phyloP scores from a whole-genome alignment of 1,140 invertebrate species.

The Zaprionus lachaisei region DNA sequence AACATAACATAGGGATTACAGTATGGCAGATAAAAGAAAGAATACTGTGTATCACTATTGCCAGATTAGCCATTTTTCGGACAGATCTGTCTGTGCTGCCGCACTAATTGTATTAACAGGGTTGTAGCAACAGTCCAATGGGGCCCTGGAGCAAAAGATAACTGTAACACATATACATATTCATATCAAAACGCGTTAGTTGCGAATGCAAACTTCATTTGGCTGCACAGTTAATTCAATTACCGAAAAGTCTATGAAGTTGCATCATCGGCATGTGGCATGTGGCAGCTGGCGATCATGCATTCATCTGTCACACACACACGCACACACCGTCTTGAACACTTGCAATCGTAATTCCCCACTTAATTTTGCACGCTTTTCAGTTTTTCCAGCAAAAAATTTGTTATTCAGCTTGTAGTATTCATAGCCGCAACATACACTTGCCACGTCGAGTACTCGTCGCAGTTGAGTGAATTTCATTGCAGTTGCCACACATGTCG shows the following conservation, averaged over 20 bases:
- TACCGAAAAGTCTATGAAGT: constrained; percentile 27
- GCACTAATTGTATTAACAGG: no score
- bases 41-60: no score
- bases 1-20: not conserved
- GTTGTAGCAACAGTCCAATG: no score
- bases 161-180: not conserved
- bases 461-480: constrained; percentile 42
- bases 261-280: constrained; percentile 43
- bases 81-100: no score
- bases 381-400: constrained; percentile 23
- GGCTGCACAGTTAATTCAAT: constrained; percentile 32
- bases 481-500: constrained; percentile 21
- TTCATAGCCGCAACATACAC: constrained; percentile 17
- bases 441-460: constrained; percentile 40
- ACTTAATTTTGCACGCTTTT: constrained; percentile 30
- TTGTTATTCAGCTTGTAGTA: constrained; percentile 18
- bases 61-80: no score
- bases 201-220: constrained; percentile 17
- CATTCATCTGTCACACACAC: constrained; percentile 67
- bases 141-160: no score
- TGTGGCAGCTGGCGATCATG: constrained; percentile 40
- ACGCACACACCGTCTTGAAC: constrained; percentile 23
- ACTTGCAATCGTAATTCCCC: constrained; percentile 46
- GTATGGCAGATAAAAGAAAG: no score
- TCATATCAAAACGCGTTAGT: constrained; percentile 9